Percentiles rank a stretch among this genome's conserved stretches.
Conservation (phyloP, 2,888 invertebrate species). For the Synergus itoensis region DNA sequence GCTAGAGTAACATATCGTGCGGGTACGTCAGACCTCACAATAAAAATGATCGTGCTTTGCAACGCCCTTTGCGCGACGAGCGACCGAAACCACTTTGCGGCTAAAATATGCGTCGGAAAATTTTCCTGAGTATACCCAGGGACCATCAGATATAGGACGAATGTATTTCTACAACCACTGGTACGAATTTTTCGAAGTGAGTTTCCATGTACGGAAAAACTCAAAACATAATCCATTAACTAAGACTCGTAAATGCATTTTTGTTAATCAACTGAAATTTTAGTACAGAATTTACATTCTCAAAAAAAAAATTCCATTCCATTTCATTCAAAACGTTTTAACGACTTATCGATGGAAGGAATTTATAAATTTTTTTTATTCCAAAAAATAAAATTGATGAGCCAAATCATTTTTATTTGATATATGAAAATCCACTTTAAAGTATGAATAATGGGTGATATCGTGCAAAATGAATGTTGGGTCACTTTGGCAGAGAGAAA, state of each 20-base stretch:
- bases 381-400: too few species aligned
- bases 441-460: too few species aligned
- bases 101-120: conserved; percentile 59
- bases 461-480: too few species aligned
- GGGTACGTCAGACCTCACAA: conserved; percentile 52
- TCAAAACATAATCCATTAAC: conserved; percentile 2
- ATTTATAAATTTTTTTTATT: too few species aligned
- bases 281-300: too few species aligned
- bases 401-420: too few species aligned
- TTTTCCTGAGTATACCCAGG: conserved; percentile 55
- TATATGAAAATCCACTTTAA: too few species aligned
- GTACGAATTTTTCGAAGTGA: conserved; percentile 51
- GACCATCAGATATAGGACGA: conserved; percentile 49
- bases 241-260: conserved; percentile 8
- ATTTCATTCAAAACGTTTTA: too few species aligned
- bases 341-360: too few species aligned
- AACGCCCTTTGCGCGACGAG: conserved; percentile 51
- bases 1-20: conserved; percentile 54
- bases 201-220: background rate
- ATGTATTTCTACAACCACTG: conserved; percentile 41
- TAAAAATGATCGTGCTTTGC: conserved; percentile 57
- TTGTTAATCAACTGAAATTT: background rate
- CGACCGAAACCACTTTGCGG: conserved; percentile 59
- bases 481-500: too few species aligned
- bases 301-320: background rate